Base-by-base conservation (phyloP, 2,888 invertebrate genomes). In the Eumacrocentrus americanus region DNA sequence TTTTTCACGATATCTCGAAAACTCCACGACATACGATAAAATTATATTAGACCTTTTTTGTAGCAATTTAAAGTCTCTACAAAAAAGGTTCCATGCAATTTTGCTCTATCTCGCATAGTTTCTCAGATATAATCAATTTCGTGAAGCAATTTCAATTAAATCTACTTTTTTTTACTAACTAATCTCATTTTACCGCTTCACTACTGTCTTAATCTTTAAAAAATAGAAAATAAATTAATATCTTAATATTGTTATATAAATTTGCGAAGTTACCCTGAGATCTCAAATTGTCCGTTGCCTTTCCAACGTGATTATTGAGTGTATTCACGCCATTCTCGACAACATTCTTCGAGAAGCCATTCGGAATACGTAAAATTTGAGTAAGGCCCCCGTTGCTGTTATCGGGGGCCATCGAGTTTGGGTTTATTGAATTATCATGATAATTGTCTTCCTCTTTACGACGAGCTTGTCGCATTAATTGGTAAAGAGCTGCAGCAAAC, bases 401-500 rank as follows among this genome's bases (percentile, higher is more conserved):
- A 78, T 72, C 66, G 63, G 71, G 61, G 53, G 62, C 58, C 29
- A 58, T 22, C 0, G 50, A 47, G 62, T 70, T 71, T 60, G 69
- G 68, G 58, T 61, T 44, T 2, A 46, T 63, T 18, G 20, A 34
- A 29, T 16, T 56, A 4, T 65, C 60, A 62, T 72, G 40, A 40
- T 57, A 34, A 61, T 67, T 68, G 65, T 62, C 51, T 57, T 72
- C 67, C 50, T 70, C 58, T 51, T 70, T 69, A 4, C 75, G 72
- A 14, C 73, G 76, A 0, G 82, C 81, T 42, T 83, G 78, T 76
- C 72, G 84, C 83, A 91, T 87, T 73, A 91, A 87, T 64, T 89
- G 88, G 14, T 86, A 82, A 22, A 92, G 83, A 0, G 89, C 86
- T 22, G 86, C 84, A 53, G 88, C 86, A 80, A 93, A 93, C 75